phyloP scores from a whole-genome alignment of 2,888 invertebrate species.

The Gari tellinella region DNA sequence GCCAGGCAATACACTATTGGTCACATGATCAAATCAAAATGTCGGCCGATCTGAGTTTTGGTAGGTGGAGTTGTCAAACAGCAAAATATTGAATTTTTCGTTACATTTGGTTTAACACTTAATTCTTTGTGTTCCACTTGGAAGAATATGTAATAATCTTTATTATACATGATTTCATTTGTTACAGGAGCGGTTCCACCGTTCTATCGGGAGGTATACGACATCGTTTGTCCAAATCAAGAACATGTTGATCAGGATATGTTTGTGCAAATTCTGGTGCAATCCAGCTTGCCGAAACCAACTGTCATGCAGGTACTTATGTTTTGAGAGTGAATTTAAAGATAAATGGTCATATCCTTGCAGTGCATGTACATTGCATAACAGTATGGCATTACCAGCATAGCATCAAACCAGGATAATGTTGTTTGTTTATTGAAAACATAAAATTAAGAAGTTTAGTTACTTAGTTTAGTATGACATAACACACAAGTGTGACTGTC shows the following conservation, averaged over 20 bases:
- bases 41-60: conserved; percentile 80
- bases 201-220: conserved; percentile 84
- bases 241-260: conserved; percentile 84
- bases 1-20: neutral
- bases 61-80: conserved; percentile 64
- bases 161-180: neutral
- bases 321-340: no score
- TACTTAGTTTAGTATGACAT: no score
- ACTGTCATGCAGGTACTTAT: conserved; percentile 81
- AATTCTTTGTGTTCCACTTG: no score
- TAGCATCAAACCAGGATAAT: no score
- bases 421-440: no score
- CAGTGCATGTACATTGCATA: no score
- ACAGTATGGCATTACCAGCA: no score
- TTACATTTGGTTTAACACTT: neutral
- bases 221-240: conserved; percentile 84
- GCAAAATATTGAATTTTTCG: neutral
- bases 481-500: no score
- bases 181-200: conserved; percentile 83
- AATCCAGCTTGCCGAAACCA: conserved; percentile 81
- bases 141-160: no score
- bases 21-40: conserved; percentile 80
- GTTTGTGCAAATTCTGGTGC: conserved; percentile 82
- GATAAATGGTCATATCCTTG: no score
- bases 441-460: no score